Evolutionary conservation across 1,140 invertebrate genomes (phyloP).

Genomic region (Calephelis virginiensis): DNA sequence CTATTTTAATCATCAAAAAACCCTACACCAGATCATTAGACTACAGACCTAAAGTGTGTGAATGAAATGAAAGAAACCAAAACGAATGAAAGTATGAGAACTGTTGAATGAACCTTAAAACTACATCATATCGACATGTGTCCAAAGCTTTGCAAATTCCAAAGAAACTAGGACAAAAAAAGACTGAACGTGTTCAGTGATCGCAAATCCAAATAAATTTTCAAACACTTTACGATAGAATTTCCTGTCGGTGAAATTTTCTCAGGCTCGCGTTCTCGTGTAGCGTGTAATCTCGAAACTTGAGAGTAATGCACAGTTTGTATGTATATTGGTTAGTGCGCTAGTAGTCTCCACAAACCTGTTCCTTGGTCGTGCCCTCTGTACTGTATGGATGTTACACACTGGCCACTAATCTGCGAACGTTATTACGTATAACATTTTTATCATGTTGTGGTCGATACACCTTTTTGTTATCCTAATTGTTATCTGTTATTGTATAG

Average conservation of each 20-base stretch:
- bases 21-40: too few relatives aligned
- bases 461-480: not conserved
- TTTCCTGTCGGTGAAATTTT: slow-evolving; percentile 66
- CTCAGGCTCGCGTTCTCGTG: slow-evolving; percentile 48
- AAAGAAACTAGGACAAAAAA: too few relatives aligned
- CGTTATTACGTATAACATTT: not conserved
- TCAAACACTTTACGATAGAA: slow-evolving; percentile 40
- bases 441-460: not conserved
- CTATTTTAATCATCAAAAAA: too few relatives aligned
- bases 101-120: too few relatives aligned
- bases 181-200: not conserved
- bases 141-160: too few relatives aligned
- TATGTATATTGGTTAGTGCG: slow-evolving; percentile 70
- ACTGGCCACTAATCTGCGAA: not conserved
- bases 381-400: slow-evolving; percentile 37
- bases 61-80: too few relatives aligned
- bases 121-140: too few relatives aligned
- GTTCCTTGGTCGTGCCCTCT: slow-evolving; percentile 65
- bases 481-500: not conserved
- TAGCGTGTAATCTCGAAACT: slow-evolving; percentile 54
- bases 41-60: too few relatives aligned
- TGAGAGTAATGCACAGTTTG: slow-evolving; percentile 60
- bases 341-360: slow-evolving; percentile 65
- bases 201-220: slow-evolving; percentile 7
- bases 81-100: too few relatives aligned